These are phyloP conservation scores for Perca fluviatilis DNA, from an alignment of 2,113 vertebrate species.

Conservation along the genomic window DNA sequence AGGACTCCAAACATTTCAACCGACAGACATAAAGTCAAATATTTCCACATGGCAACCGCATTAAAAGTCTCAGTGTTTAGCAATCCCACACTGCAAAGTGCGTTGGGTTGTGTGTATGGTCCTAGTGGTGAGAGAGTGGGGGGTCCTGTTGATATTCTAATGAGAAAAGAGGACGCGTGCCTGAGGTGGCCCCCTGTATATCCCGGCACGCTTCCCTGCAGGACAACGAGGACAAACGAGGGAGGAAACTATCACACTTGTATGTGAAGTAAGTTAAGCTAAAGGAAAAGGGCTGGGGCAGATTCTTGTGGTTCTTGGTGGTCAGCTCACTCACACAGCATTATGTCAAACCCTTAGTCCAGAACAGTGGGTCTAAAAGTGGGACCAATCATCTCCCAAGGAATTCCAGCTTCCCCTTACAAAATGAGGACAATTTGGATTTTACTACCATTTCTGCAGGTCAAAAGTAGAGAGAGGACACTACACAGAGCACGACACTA, in stretches of 20 bases:
- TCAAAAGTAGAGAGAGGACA: not conserved
- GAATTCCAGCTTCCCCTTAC: not conserved
- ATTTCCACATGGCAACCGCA: not conserved
- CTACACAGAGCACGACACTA: not conserved
- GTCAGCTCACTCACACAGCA: not conserved
- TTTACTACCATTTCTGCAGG: not conserved
- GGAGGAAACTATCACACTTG: slow-evolving; percentile 29
- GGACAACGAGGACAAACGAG: slow-evolving; percentile 25
- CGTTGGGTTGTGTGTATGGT: slow-evolving; percentile 3
- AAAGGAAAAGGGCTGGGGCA: not conserved
- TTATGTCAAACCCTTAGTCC: not conserved
- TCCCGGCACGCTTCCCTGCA: slow-evolving; percentile 58
- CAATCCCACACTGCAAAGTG: not conserved
- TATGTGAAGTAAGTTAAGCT: not conserved
- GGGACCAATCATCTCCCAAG: not conserved
- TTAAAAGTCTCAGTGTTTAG: not conserved
- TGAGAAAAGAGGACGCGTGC: slow-evolving; percentile 69
- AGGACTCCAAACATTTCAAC: no score
- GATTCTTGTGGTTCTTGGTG: not conserved
- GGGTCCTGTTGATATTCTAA: slow-evolving; percentile 69
- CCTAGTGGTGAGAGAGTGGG: not conserved
- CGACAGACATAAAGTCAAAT: not conserved
- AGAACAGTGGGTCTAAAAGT: not conserved
- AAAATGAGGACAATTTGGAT: not conserved
- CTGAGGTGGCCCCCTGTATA: slow-evolving; percentile 58